phyloP scores from a whole-genome alignment of 1,140 invertebrate species.

The Nymphalis io region DNA sequence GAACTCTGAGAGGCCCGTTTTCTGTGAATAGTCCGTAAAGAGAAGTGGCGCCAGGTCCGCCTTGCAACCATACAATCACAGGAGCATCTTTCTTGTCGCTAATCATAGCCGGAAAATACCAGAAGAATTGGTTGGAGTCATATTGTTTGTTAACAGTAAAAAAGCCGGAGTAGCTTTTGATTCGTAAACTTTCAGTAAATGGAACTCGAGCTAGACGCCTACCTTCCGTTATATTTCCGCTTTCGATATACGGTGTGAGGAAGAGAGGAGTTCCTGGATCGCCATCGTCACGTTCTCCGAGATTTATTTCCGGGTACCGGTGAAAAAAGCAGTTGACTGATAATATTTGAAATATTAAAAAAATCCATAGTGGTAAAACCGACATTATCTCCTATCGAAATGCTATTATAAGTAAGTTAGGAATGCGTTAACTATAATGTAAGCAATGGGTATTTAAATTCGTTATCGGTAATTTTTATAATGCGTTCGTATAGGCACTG shows the following conservation, averaged over 20 bases:
- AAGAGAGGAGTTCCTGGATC: conserved; percentile 84
- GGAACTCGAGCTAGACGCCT: conserved; percentile 62
- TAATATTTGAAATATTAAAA: conserved; percentile 51
- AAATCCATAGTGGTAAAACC: conserved; percentile 27
- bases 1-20: conserved; percentile 86
- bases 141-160: conserved; percentile 86
- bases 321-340: conserved; percentile 58
- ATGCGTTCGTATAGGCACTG: neutral
- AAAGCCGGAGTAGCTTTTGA: conserved; percentile 84
- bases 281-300: conserved; percentile 73
- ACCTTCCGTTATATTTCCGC: conserved; percentile 75
- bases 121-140: conserved; percentile 88
- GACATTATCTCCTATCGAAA: neutral
- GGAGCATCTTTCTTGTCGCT: conserved; percentile 81
- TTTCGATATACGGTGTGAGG: conserved; percentile 84
- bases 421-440: neutral
- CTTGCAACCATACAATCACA: conserved; percentile 88
- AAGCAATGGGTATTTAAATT: too few species aligned
- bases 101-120: conserved; percentile 86
- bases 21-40: conserved; percentile 91
- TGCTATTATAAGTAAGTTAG: neutral
- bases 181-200: conserved; percentile 65
- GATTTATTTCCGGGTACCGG: conserved; percentile 62
- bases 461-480: conserved; percentile 4
- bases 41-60: conserved; percentile 90